Conservation (phyloP, 2,113 vertebrate genomes). For the Dipodomys spectabilis region DNA sequence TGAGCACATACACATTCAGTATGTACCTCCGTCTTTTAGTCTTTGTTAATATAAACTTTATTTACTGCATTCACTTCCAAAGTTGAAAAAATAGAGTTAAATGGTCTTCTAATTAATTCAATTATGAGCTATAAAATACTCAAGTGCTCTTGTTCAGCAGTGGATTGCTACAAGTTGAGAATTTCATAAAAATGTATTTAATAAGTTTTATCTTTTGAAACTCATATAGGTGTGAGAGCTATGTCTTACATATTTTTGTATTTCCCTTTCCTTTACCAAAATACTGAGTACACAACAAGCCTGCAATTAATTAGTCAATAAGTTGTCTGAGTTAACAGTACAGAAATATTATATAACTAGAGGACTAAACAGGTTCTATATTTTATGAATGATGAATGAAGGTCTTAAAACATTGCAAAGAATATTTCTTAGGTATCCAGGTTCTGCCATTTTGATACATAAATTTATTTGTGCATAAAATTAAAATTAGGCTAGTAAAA, state of each 20-base stretch:
- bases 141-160: not conserved
- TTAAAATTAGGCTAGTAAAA: conserved; percentile 52
- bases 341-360: not conserved
- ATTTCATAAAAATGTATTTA: conserved; percentile 35
- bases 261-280: not conserved
- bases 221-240: not conserved
- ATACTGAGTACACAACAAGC: not conserved
- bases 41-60: not conserved
- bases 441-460: conserved; percentile 15
- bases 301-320: conserved; percentile 2
- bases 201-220: not conserved
- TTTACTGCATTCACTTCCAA: not conserved
- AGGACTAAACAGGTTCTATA: not conserved
- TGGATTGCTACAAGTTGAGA: not conserved
- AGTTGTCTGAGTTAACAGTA: not conserved
- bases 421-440: conserved; percentile 12
- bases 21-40: not conserved
- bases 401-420: not conserved
- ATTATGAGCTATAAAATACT: not conserved
- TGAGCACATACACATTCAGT: not conserved
- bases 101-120: not conserved
- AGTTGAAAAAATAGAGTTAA: not conserved
- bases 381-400: not conserved
- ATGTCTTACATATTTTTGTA: not conserved
- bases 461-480: conserved; percentile 12